Conservation (phyloP, 2,888 invertebrate genomes). For the Melitaea athalia region DNA sequence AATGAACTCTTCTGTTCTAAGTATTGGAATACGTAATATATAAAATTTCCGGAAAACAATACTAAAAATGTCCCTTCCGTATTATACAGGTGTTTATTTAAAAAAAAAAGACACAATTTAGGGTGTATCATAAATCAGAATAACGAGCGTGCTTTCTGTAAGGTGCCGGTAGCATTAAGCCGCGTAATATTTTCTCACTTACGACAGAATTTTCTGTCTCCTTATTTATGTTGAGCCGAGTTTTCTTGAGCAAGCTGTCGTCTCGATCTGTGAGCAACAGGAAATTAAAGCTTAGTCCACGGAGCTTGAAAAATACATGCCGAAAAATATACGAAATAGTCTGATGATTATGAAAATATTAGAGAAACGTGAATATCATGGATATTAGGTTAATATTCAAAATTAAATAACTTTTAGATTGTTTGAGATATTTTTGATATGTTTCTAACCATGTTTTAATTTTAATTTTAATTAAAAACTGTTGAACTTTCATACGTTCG, state of each 20-base stretch:
- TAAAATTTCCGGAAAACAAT: not conserved
- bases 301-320: constrained; percentile 29
- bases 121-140: constrained; percentile 73
- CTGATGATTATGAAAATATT: not conserved
- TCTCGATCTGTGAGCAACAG: constrained; percentile 55
- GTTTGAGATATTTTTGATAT: too few species aligned
- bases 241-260: constrained; percentile 65
- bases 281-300: constrained; percentile 44
- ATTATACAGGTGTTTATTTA: constrained; percentile 49
- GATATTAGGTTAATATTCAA: not conserved
- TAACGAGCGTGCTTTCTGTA: constrained; percentile 76
- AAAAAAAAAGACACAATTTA: constrained; percentile 38
- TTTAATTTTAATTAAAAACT: too few species aligned
- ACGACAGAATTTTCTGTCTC: constrained; percentile 77
- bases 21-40: not conserved
- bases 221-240: constrained; percentile 69
- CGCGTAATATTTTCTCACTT: constrained; percentile 81
- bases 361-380: not conserved
- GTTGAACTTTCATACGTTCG: too few species aligned
- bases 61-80: constrained; percentile 7
- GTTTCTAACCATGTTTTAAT: too few species aligned
- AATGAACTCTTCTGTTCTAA: too few species aligned
- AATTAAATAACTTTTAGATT: too few species aligned
- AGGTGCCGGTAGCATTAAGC: constrained; percentile 77
- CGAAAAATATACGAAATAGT: constrained; percentile 14